Evolutionary conservation across 2,888 invertebrate species (phyloP), one percentile per base, ranked within the genome.

Genomic region (Dermolepida albohirtum): DNA sequence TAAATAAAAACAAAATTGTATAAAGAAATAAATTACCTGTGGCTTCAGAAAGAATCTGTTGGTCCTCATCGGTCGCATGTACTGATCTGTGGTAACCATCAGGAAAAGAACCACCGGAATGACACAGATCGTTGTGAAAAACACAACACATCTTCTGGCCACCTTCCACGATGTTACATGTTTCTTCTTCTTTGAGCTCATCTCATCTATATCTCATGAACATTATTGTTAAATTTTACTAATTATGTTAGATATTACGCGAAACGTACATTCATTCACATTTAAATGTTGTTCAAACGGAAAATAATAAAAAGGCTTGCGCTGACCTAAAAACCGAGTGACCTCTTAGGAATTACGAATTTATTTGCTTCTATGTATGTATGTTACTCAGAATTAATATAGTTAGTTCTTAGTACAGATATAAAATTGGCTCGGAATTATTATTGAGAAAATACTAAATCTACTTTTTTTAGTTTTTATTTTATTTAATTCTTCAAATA

Each of bases 71-170:
- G 88, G 85, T 79, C 87, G 85, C 83, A 88, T 86, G 77, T 88
- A 88, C 76, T 87, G 87, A 73, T 88, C 89, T 2, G 87, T 88
- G 12, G 88, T 87, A 81, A 89, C 87, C 71, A 89, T 82, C 52
- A 89, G 81, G 10, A 89, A 88, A 68, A 88, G 84, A 78, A 88
- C 84, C 1, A 88, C 87, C 7, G 88, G 85, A 17, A 88, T 83
- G 71, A 88, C 86, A 64, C 88, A 88, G 0, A 88, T 86, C 1
- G 88, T 87, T 12, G 87, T 87, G 68, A 88, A 85, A 78, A 88
- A 88, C 1, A 88, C 85, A 63, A 88, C 85, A 74, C 88, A 88
- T 75, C 88, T 82, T 55, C 87, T 84, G 22, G 88, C 78, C 47
- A 81, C 81, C 73, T 79, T 81, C 82, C 81, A 82, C 54, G 80